phyloP scores from a whole-genome alignment of 2,113 vertebrate genomes.

The Pseudorhombus dupliciocellatus region DNA sequence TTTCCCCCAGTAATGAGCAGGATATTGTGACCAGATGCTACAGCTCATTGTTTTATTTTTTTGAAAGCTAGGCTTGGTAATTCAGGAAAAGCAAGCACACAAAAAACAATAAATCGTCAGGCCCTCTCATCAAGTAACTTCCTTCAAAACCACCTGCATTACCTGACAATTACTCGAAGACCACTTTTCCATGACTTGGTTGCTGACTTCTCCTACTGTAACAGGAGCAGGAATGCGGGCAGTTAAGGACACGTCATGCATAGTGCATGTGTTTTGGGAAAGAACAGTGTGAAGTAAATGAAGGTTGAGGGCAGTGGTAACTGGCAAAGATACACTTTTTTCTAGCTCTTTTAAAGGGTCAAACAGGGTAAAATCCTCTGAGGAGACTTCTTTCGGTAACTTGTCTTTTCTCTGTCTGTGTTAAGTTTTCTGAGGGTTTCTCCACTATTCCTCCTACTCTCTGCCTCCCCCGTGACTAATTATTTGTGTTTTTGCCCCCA shows the following conservation, averaged over 20 bases:
- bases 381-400: slow-evolving; percentile 23
- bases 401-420: slow-evolving; percentile 19
- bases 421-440: slow-evolving; percentile 45
- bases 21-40: not conserved
- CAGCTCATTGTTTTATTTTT: not conserved
- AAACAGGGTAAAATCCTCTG: slow-evolving; percentile 12
- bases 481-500: slow-evolving; percentile 55
- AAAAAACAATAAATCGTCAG: too few species aligned
- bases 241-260: not conserved
- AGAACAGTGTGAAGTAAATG: slow-evolving; percentile 11
- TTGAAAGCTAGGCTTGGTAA: too few species aligned
- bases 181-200: too few species aligned
- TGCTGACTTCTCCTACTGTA: not conserved
- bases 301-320: slow-evolving; percentile 29
- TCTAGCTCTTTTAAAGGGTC: slow-evolving; percentile 18
- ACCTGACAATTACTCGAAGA: too few species aligned
- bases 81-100: too few species aligned
- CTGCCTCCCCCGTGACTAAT: slow-evolving; percentile 72
- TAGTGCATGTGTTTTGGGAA: slow-evolving; percentile 4
- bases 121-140: too few species aligned
- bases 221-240: not conserved
- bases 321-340: slow-evolving; percentile 21
- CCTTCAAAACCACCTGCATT: too few species aligned
- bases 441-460: slow-evolving; percentile 32
- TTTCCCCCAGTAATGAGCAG: not conserved